phyloP scores from a whole-genome alignment of 2,888 invertebrate genomes.

The Tinea trinotella region DNA sequence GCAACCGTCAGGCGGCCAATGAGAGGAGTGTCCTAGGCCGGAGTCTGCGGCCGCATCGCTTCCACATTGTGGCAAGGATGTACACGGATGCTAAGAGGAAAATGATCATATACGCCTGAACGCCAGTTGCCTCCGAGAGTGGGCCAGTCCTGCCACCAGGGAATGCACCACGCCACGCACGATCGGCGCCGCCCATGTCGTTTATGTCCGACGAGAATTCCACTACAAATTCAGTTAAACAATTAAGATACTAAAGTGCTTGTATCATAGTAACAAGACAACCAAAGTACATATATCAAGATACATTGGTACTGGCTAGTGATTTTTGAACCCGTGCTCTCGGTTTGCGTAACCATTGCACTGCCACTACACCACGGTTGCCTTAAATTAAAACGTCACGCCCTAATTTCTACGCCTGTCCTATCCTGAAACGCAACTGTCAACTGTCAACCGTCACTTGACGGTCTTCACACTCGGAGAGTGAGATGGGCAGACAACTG shows the following conservation, averaged over 20 bases:
- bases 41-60: not conserved
- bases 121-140: not conserved
- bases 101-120: not conserved
- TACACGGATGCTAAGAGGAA: not conserved
- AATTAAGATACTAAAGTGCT: not conserved
- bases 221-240: not conserved
- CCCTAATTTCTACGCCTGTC: no score
- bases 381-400: no score
- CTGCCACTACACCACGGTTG: no score
- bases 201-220: not conserved
- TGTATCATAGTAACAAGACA: no score
- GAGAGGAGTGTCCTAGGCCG: constrained; percentile 1
- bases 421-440: no score
- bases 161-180: not conserved
- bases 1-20: constrained; percentile 1
- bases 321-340: no score
- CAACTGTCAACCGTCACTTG: no score
- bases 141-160: not conserved
- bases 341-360: no score
- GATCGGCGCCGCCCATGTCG: not conserved
- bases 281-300: no score
- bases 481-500: no score
- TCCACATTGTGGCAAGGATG: not conserved
- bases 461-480: no score
- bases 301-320: no score